phyloP scores from a whole-genome alignment of 1,140 invertebrate genomes.

The Lordiphosa mommai region DNA sequence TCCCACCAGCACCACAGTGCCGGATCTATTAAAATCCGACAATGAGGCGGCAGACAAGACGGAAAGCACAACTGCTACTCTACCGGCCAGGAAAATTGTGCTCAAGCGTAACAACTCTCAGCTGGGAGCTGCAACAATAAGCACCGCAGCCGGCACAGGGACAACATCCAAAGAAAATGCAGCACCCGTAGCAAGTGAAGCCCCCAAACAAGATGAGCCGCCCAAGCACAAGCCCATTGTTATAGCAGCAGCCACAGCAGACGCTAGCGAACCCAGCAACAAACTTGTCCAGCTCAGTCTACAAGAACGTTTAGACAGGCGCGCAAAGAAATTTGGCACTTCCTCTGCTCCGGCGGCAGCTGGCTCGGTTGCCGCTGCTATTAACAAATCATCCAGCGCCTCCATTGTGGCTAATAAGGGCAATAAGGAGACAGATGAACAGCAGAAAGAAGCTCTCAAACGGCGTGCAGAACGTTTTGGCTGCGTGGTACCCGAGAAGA shows the following conservation, averaged over 20 bases:
- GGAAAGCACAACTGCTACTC: background rate
- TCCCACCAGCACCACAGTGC: conserved; percentile 26
- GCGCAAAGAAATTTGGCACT: conserved; percentile 89
- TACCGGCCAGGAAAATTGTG: conserved; percentile 82
- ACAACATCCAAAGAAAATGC: conserved; percentile 52
- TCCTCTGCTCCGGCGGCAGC: background rate
- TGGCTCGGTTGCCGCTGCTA: conserved; percentile 21
- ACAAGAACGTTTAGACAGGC: conserved; percentile 87
- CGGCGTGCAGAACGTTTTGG: conserved; percentile 89
- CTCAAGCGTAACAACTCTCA: conserved; percentile 83
- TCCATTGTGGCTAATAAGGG: conserved; percentile 46
- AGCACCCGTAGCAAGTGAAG: conserved; percentile 15
- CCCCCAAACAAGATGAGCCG: background rate
- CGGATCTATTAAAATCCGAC: conserved; percentile 23
- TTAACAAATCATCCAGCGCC: conserved; percentile 82
- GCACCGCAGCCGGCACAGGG: conserved; percentile 14
- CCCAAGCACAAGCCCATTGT: conserved; percentile 45
- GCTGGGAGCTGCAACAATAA: conserved; percentile 5
- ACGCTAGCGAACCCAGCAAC: conserved; percentile 16
- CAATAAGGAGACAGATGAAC: conserved; percentile 69
- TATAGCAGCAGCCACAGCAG: conserved; percentile 7
- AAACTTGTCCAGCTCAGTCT: conserved; percentile 83
- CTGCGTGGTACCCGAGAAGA: conserved; percentile 84
- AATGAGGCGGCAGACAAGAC: conserved; percentile 1
- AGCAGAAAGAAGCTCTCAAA: conserved; percentile 84